Conservation (phyloP, 2,113 vertebrate genomes). For the Ochotona curzoniae region DNA sequence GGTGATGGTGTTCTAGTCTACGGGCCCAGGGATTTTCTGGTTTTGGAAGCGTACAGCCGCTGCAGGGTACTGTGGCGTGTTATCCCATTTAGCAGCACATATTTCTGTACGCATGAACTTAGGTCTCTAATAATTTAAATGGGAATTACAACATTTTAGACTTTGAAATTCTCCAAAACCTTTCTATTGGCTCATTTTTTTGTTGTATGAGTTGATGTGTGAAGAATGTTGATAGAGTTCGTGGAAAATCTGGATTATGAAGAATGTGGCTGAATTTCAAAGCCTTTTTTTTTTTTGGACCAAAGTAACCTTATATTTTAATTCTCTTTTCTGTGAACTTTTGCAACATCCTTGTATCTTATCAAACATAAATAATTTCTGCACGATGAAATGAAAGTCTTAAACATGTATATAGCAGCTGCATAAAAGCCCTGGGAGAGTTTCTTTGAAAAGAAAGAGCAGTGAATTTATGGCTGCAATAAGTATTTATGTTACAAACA, state of each 20-base stretch:
- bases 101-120: not conserved
- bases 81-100: not conserved
- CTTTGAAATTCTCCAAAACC: not conserved
- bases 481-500: not conserved
- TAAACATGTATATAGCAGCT: not conserved
- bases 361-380: too few species aligned
- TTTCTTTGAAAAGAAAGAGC: conserved; percentile 13
- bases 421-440: not conserved
- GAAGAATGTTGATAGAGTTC: not conserved
- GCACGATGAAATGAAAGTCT: not conserved
- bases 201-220: not conserved
- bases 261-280: too few species aligned
- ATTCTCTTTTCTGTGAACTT: too few species aligned
- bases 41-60: not conserved
- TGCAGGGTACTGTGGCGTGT: not conserved
- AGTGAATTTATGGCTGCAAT: not conserved
- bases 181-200: not conserved
- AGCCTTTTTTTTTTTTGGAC: too few species aligned
- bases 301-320: too few species aligned
- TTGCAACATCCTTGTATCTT: too few species aligned
- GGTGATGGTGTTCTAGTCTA: too few species aligned
- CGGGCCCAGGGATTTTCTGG: not conserved
- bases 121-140: not conserved
- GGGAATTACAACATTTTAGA: conserved; percentile 20
- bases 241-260: too few species aligned